Evolutionary conservation across 2,888 invertebrate species (phyloP), one percentile per base, ranked within the genome.

Genomic region (Ichneumoninae sp.): DNA sequence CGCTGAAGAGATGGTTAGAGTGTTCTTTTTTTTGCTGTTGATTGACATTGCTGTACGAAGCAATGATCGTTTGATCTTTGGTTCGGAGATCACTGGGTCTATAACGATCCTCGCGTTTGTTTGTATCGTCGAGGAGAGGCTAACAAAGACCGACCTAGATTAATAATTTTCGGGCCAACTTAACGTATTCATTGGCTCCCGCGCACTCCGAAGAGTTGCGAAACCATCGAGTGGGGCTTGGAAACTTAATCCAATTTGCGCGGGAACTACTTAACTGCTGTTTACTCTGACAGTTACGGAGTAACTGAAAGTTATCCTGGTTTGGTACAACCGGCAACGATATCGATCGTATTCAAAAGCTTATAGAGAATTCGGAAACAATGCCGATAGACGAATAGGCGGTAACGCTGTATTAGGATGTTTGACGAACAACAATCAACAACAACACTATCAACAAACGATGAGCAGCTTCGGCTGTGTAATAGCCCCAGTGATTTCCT

Each of bases 391-490:
- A 40, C 26, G 6, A 19, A 36, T 81, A 70, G 84, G 70, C 74
- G 85, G 86, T 89, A 86, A 84, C 85, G 72, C 78, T 79, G 82
- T 81, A 88, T 89, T 86, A 88, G 88, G 84, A 87, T 84, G 80
- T 86, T 77, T 80, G 72, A 79, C 62, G 83, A 87, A 82, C 86
- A 80, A 69, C 83, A 72, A 54, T 68, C 77, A 52, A 84, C 47
- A 47, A 33, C 13, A 50, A 44, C 72, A 70, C 72, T 72, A 78
- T 69, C 60, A 71, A 69, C 62, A 84, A 54, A 40, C 54, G 72
- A 65, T 72, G 72, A 22, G 8, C 0, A 57, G 57, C 44, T 44
- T 44, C n/a, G 8, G 22, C 8, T 7, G 40, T 26, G 60, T 60
- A 44, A 72, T 44, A 33, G 33, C 30, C 62, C 7, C 5, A 33